Evolutionary conservation across 2,797 vertebrate species (phyloP).

Genomic region (Parambassis ranga): DNA sequence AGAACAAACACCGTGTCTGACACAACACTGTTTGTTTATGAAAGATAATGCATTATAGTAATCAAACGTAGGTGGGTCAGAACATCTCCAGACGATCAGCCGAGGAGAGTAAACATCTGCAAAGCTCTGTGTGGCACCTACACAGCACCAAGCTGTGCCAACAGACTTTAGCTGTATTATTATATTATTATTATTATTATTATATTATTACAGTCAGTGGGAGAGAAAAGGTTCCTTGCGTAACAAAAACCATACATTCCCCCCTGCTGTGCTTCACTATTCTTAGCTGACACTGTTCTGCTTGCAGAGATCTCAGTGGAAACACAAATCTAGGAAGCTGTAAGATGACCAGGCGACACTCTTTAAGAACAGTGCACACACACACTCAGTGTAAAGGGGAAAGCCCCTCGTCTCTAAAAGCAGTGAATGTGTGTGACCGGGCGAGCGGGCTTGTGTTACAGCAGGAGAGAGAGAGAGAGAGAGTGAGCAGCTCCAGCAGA

Average conservation of each 20-base stretch:
- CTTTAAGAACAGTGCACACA: conserved; percentile 21
- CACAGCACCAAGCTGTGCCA: too few relatives aligned
- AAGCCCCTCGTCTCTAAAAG: conserved; percentile 66
- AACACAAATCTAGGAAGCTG: conserved; percentile 40
- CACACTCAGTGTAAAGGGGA: conserved; percentile 53
- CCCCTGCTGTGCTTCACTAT: neutral
- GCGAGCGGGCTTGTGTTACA: conserved; percentile 57
- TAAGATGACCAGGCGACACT: conserved; percentile 39
- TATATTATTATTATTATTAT: too few relatives aligned
- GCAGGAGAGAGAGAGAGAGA: conserved; percentile 21
- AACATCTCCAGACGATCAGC: too few relatives aligned
- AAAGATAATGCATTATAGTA: too few relatives aligned
- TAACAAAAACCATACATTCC: neutral
- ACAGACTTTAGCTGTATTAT: too few relatives aligned
- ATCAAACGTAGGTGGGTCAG: too few relatives aligned
- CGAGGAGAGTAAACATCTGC: too few relatives aligned
- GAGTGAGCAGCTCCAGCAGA: conserved; percentile 58
- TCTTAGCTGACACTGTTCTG: neutral
- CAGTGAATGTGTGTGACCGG: conserved; percentile 20
- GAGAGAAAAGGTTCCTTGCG: neutral
- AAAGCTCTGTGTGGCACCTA: too few relatives aligned
- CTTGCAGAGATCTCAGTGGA: conserved; percentile 23
- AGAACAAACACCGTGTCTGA: too few relatives aligned
- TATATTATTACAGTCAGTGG: too few relatives aligned
- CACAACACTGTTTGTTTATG: too few relatives aligned